phyloP scores from a whole-genome alignment of 2,888 invertebrate species.

The Chrysina gloriosa region DNA sequence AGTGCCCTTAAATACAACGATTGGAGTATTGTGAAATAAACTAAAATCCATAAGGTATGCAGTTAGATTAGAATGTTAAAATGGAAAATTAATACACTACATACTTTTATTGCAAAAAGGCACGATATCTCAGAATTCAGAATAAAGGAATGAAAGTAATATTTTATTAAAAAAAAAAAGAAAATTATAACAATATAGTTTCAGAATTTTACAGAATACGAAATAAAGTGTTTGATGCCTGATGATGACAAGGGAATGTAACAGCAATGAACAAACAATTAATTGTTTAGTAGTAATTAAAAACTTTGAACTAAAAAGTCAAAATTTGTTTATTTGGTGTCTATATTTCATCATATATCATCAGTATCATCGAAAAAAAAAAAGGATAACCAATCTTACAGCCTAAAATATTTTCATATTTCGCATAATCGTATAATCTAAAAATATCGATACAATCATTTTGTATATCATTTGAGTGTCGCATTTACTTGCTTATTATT shows the following conservation, averaged over 20 bases:
- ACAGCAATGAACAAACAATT: slow-evolving; percentile 14
- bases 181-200: no score
- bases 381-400: slow-evolving; percentile 41
- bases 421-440: slow-evolving; percentile 40
- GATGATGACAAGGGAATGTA: slow-evolving; percentile 34
- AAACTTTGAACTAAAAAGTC: slow-evolving; percentile 39
- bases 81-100: no score
- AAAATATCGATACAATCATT: slow-evolving; percentile 43
- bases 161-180: slow-evolving; percentile 41
- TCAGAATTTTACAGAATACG: slow-evolving; percentile 28
- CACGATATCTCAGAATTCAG: no score
- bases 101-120: no score
- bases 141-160: no score
- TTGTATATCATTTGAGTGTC: slow-evolving; percentile 20
- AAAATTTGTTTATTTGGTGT: slow-evolving; percentile 44
- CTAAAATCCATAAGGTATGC: no score
- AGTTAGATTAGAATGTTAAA: no score
- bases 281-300: slow-evolving; percentile 22
- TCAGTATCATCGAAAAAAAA: slow-evolving; percentile 29
- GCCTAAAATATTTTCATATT: slow-evolving; percentile 42
- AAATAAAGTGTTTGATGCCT: neutral
- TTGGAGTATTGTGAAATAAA: no score
- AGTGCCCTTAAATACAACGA: no score
- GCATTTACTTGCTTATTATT: neutral
- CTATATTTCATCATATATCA: slow-evolving; percentile 14